Evolutionary conservation across 2,888 invertebrate species (phyloP), one percentile per base, ranked within the genome.

Genomic region (Heliothis peltigera): DNA sequence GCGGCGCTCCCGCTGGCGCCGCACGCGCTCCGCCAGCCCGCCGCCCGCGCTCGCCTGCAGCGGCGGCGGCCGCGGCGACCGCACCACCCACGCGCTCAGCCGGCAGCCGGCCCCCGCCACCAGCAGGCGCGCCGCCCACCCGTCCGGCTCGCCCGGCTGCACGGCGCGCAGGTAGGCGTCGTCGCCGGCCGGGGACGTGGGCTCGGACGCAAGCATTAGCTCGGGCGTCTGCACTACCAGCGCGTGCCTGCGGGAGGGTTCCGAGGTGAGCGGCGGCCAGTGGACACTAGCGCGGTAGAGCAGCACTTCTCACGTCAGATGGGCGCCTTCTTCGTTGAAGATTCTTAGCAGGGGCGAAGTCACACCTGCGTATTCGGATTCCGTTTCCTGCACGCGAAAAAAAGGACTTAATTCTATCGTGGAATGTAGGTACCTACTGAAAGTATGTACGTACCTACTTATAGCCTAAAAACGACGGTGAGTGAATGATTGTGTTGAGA

Each of bases 341-440:
- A 93, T 77, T 42, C 89, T 87, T 25, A 92, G 82, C 55, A 92
- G 72, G 17, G 89, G 89, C 32, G 88, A 64, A 39, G 86, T 84
- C 54, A 93, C 92, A 4, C 92, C 93, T 1, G 88, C 82, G 71
- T 86, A 87, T 82, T 92, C 93, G 19, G 91, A 91, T 64, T 89
- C 84, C 35, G 87, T 84, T 73, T 89, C 90, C 93, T 92, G 85
- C 15, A 44, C 53, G 32, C 12, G 22, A 28, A 5, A 18, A 42
- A 47, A 5, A 22, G 15, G 46, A 4, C 54, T 25, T 67, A 12
- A 46, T 32, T 28, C 19, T 7, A 10, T 10, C 18, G 49, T 19
- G 22, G 54, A 21, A 12, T 0, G 10, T 2, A 32, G 17, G 21
- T 4, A n/a, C 12, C 28, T 10, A n/a, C n/a, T n/a, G n/a, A n/a